phyloP scores from a whole-genome alignment of 1,140 invertebrate species.

The Drosophila littoralis region DNA sequence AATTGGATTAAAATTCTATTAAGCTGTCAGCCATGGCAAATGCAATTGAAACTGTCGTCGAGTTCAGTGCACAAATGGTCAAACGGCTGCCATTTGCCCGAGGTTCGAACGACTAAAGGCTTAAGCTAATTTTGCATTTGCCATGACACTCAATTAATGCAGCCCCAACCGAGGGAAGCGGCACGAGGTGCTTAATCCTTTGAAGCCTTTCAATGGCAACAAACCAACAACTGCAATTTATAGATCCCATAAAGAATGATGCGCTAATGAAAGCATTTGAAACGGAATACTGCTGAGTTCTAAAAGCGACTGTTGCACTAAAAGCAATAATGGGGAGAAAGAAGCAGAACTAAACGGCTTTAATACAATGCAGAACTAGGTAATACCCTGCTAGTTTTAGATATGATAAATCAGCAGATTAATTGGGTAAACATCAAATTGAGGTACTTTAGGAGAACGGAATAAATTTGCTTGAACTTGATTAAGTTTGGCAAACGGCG shows the following conservation, averaged over 20 bases:
- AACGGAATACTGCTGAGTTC: too few species aligned
- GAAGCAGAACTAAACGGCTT: too few species aligned
- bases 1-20: slow-evolving; percentile 60
- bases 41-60: slow-evolving; percentile 26
- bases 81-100: slow-evolving; percentile 23
- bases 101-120: slow-evolving; percentile 48
- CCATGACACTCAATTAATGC: slow-evolving; percentile 68
- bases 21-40: slow-evolving; percentile 32
- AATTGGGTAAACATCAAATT: neutral
- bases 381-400: too few species aligned
- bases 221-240: slow-evolving; percentile 53
- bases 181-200: slow-evolving; percentile 45
- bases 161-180: neutral
- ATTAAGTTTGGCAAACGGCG: slow-evolving; percentile 1
- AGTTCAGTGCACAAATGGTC: slow-evolving; percentile 26
- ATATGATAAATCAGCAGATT: neutral
- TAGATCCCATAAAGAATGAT: slow-evolving; percentile 50
- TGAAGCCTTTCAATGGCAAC: slow-evolving; percentile 42
- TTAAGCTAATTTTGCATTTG: slow-evolving; percentile 66
- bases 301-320: slow-evolving; percentile 1
- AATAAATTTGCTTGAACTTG: slow-evolving; percentile 2
- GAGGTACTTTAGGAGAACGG: neutral
- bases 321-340: neutral
- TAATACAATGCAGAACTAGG: too few species aligned
- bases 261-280: slow-evolving; percentile 40